Evolutionary conservation across 2,113 vertebrate species (phyloP).

Genomic region (Psophia crepitans): DNA sequence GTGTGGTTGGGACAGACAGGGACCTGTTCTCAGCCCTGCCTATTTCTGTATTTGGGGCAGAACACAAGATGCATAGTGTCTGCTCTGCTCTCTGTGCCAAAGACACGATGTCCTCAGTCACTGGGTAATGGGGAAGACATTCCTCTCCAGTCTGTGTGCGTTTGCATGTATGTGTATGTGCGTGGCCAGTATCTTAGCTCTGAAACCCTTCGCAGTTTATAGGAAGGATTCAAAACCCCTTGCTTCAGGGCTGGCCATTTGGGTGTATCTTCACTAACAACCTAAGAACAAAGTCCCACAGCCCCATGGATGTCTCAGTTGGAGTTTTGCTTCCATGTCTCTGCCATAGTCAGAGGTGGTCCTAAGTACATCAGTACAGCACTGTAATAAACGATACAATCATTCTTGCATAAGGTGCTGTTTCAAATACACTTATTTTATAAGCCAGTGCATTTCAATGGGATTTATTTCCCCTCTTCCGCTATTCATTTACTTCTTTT

Average conservation of each 20-base stretch:
- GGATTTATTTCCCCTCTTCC: constrained; percentile 29
- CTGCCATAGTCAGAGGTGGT: neutral
- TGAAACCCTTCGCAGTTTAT: neutral
- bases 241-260: neutral
- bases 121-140: neutral
- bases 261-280: neutral
- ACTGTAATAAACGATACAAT: constrained; percentile 54
- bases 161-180: neutral
- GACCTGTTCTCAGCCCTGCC: neutral
- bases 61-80: neutral
- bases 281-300: neutral
- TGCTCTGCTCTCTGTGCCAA: neutral
- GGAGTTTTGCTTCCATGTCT: neutral
- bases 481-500: constrained; percentile 28
- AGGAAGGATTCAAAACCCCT: neutral
- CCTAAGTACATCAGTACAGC: constrained; percentile 5
- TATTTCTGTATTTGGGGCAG: neutral
- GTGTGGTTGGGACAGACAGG: neutral
- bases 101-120: neutral
- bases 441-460: neutral
- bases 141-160: neutral
- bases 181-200: neutral
- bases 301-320: neutral
- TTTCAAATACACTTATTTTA: constrained; percentile 48
- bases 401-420: constrained; percentile 36